These are phyloP conservation scores for Neocrepidodera transversa DNA, from an alignment of 2,888 invertebrate genomes.

Conservation along the genomic window DNA sequence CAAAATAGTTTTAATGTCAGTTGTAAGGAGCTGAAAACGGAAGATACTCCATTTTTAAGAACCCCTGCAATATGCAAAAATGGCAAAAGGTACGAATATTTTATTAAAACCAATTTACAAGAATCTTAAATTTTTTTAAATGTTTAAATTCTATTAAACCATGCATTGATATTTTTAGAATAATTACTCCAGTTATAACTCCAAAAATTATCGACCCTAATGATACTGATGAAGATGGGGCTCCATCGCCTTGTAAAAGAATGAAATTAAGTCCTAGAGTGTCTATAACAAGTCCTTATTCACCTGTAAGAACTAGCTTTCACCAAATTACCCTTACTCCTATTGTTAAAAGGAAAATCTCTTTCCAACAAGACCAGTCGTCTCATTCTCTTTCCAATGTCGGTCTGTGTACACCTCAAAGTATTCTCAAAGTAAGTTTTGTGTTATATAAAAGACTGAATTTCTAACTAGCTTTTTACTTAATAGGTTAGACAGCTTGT, in stretches of 20 bases:
- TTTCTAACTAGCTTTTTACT: no score
- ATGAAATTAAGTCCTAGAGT: slow-evolving; percentile 47
- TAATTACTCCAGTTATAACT: slow-evolving; percentile 36
- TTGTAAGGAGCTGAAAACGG: slow-evolving; percentile 59
- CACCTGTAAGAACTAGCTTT: slow-evolving; percentile 13
- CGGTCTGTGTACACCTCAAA: slow-evolving; percentile 66
- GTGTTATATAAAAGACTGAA: no score
- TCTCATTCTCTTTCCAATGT: slow-evolving; percentile 18
- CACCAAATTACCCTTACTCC: slow-evolving; percentile 65
- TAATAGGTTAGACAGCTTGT: slow-evolving; percentile 29
- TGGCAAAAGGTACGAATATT: slow-evolving; percentile 45
- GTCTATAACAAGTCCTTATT: slow-evolving; percentile 31
- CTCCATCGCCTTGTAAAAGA: slow-evolving; percentile 43
- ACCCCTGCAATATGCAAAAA: slow-evolving; percentile 61
- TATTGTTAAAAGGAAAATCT: slow-evolving; percentile 59
- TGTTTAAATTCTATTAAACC: not conserved
- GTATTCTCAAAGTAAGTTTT: slow-evolving; percentile 69
- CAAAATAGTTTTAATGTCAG: slow-evolving; percentile 55
- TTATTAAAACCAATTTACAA: not conserved
- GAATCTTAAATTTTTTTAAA: not conserved
- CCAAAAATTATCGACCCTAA: slow-evolving; percentile 39
- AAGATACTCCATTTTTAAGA: slow-evolving; percentile 69
- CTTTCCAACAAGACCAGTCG: slow-evolving; percentile 35
- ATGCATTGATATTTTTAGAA: slow-evolving; percentile 15
- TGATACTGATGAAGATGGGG: slow-evolving; percentile 30